Base-by-base conservation (phyloP, 2,888 invertebrate species). In the Diplazon laetatorius region DNA sequence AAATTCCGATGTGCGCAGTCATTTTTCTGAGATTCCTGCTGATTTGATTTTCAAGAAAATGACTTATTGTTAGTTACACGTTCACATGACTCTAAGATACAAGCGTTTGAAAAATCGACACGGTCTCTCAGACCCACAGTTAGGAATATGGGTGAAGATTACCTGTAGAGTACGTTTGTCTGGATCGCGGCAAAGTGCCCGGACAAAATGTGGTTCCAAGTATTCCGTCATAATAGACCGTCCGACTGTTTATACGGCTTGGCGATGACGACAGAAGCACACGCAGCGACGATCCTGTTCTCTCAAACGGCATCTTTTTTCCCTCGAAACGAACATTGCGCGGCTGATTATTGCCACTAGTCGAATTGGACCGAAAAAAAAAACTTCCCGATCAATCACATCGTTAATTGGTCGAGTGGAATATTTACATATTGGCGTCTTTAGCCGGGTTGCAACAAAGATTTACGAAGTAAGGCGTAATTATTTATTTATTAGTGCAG, bases 161-260 rank as follows among this genome's bases (percentile, higher is more conserved):
- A 92, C 93, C 90, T 92, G 92, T 80, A 92, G 89, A 80, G 92
- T 92, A 74, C 93, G 89, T 83, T 92, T 89, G 84, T 92, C 92
- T 62, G 93, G 92, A 85, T 93, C 92, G 84, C 92, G 92, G 88
- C 92, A 92, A 77, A 93, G 91, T 82, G 93, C 92, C 86, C 92
- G 91, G 82, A 93, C 91, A 85, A 93, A 93, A 84, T 92, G 92
- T 74, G 92, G 91, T 87, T 93, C 92, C 87, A 92, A 90, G 85
- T 91, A 92, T 88, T 92, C 92, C 88, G 92, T 92, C 92, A 92
- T 92, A 88, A 85, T 89, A 84, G 83, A 76, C 81, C 30, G 30
- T 72, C 76, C 62, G 71, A 66, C 80, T 80, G 82, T 80, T 80
- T 80, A 76, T 76, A 76, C 78, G 66, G 71, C 76, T 66, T 66